Base-by-base conservation (phyloP, 2,888 invertebrate species). In the Phyllotreta striolata region DNA sequence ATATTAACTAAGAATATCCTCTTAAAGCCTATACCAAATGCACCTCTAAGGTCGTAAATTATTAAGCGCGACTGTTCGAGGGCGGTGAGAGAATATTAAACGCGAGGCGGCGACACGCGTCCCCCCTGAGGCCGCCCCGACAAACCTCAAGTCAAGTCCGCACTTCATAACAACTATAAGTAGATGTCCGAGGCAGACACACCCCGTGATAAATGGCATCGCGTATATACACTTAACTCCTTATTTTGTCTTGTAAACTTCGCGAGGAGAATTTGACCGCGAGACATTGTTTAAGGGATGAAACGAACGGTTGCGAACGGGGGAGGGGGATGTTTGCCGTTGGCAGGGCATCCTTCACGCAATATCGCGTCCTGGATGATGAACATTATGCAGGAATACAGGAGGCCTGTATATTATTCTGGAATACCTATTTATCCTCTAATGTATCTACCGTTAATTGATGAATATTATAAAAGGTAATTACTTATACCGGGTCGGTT, bases 151-250 rank as follows among this genome's bases (percentile, higher is more conserved):
- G 70, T 68, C 70, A 66, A 70, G 71, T 69, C 66, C 66, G 70
- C 70, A 73, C 76, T 76, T 76, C 75, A 76, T 76, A 75, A 76
- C 73, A 73, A 24, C 73, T 70, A 74, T 76, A 75, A 76, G 76
- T 74, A 75, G 73, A 75, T 74, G 76, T 76, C 76, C 68, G 64
- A 69, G 70, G 69, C 76, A 76, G 76, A 73, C 74, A 67, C 68
- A 67, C 68, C 67, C 66, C 64, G 72, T 76, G 75, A 76, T 76
- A 75, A 75, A 76, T 75, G 76, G 74, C 51, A 9, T 43, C 72
- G 72, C 66, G 74, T 72, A 66, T 64, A 69, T 68, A 66, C 61
- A 63, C 66, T 64, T 62, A 55, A 64, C 67, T 67, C 67, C 67
- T 64, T 67, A 64, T 64, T 66, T 64, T 55, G 64, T 59, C 62